These are phyloP conservation scores for Adineta ricciae DNA, from an alignment of 2,888 invertebrate genomes.

Conservation along the genomic window DNA sequence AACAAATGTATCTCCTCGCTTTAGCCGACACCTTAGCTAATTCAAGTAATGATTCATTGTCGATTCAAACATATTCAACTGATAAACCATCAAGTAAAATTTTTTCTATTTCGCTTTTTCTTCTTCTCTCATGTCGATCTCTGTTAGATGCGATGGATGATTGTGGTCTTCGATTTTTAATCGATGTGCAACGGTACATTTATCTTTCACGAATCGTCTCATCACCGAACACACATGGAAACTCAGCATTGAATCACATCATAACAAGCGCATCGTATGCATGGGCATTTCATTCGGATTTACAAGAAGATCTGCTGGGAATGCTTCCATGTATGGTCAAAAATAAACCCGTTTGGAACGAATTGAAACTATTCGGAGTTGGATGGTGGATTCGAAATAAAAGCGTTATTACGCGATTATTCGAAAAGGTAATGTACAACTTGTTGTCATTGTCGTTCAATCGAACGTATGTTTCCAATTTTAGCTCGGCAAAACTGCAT, in stretches of 20 bases:
- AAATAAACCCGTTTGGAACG: constrained; percentile 59
- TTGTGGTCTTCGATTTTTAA: constrained; percentile 83
- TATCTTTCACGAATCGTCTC: constrained; percentile 71
- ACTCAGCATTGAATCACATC: constrained; percentile 69
- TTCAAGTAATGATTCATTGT: constrained; percentile 45
- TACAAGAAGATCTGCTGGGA: constrained; percentile 74
- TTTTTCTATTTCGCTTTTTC: too few species aligned
- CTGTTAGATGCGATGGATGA: constrained; percentile 75
- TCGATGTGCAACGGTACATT: constrained; percentile 94
- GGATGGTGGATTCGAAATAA: constrained; percentile 92
- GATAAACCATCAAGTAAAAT: constrained; percentile 51
- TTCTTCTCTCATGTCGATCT: too few species aligned
- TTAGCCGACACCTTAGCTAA: constrained; percentile 80
- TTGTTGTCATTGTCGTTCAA: not conserved
- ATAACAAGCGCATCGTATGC: constrained; percentile 65
- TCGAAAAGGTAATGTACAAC: constrained; percentile 61
- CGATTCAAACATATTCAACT: constrained; percentile 28
- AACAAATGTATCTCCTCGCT: constrained; percentile 98
- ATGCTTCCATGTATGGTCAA: constrained; percentile 58
- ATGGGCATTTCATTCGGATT: constrained; percentile 98
- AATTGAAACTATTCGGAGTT: constrained; percentile 75
- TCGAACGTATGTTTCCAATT: too few species aligned
- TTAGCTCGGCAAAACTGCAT: constrained; percentile 77
- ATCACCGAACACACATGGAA: constrained; percentile 75
- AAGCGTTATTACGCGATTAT: constrained; percentile 66